Evolutionary conservation across 2,888 invertebrate genomes (phyloP).

Genomic region (Epinotia bilunana): DNA sequence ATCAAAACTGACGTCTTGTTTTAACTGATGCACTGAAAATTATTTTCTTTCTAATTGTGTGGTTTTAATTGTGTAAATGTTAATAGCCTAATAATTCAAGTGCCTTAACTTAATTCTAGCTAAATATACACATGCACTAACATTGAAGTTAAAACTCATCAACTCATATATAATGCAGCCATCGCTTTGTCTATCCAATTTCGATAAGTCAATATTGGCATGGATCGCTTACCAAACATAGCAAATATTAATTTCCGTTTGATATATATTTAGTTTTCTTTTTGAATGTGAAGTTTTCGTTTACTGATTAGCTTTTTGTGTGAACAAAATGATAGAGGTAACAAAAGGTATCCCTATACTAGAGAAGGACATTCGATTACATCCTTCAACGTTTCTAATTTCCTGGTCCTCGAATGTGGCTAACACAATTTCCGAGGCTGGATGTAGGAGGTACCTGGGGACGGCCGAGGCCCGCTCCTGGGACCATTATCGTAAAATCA

Average conservation of each 20-base stretch:
- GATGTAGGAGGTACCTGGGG: slow-evolving; percentile 74
- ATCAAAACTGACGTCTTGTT: slow-evolving; percentile 35
- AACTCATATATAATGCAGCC: neutral
- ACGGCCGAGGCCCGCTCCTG: slow-evolving; percentile 61
- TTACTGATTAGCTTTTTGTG: slow-evolving; percentile 33
- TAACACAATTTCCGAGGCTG: slow-evolving; percentile 82
- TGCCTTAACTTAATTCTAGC: too few relatives aligned
- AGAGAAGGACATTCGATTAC: slow-evolving; percentile 78
- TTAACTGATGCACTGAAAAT: slow-evolving; percentile 26
- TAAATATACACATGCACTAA: too few relatives aligned
- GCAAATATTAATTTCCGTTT: slow-evolving; percentile 38
- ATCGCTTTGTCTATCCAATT: slow-evolving; percentile 29
- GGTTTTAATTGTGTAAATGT: neutral
- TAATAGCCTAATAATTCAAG: neutral
- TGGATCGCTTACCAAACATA: slow-evolving; percentile 35
- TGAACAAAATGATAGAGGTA: slow-evolving; percentile 50
- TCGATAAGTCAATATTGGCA: slow-evolving; percentile 32
- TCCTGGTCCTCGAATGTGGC: slow-evolving; percentile 82
- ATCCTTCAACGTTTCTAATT: slow-evolving; percentile 83
- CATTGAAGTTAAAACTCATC: neutral
- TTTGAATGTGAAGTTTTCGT: slow-evolving; percentile 28
- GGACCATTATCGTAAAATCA: slow-evolving; percentile 77
- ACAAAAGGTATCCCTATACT: slow-evolving; percentile 71
- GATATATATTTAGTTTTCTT: slow-evolving; percentile 23
- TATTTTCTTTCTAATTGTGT: slow-evolving; percentile 10